Evolutionary conservation across 2,888 invertebrate genomes (phyloP).

Genomic region (Aquatica leii): DNA sequence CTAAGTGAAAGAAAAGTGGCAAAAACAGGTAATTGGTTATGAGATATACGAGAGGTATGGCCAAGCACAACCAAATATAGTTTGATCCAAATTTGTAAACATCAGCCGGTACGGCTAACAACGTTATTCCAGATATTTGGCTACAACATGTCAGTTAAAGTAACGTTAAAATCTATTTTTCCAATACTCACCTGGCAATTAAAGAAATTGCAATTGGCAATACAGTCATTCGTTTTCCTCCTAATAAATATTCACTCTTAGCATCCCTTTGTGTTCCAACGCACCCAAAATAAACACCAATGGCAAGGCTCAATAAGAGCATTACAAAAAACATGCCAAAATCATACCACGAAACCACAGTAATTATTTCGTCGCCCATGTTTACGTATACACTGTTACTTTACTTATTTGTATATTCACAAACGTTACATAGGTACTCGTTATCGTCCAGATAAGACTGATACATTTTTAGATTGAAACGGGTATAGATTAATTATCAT

Average conservation of each 20-base stretch:
- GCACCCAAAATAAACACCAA: conserved; percentile 65
- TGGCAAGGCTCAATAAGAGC: conserved; percentile 60
- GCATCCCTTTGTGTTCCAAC: conserved; percentile 62
- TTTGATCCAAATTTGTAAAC: conserved; percentile 76
- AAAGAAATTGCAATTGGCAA: conserved; percentile 75
- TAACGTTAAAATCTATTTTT: neutral
- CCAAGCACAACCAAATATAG: conserved; percentile 61
- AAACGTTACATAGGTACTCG: too few species aligned
- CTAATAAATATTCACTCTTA: conserved; percentile 73
- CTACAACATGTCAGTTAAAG: conserved; percentile 57
- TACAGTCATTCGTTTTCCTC: conserved; percentile 71
- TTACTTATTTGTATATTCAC: too few species aligned
- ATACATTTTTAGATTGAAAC: too few species aligned
- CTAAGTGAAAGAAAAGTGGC: conserved; percentile 65
- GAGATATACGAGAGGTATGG: conserved; percentile 39
- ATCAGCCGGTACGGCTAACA: conserved; percentile 78
- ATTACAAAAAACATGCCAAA: conserved; percentile 54
- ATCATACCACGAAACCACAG: conserved; percentile 13
- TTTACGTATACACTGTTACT: too few species aligned
- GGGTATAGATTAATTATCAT: too few species aligned
- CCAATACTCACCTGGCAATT: conserved; percentile 67
- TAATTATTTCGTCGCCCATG: too few species aligned
- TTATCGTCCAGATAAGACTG: too few species aligned
- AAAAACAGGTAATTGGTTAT: conserved; percentile 44
- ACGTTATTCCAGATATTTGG: conserved; percentile 76